Percentiles rank a stretch among this genome's conserved stretches.
Conservation (phyloP, 2,888 invertebrate genomes). For the Tiliacea citrago region DNA sequence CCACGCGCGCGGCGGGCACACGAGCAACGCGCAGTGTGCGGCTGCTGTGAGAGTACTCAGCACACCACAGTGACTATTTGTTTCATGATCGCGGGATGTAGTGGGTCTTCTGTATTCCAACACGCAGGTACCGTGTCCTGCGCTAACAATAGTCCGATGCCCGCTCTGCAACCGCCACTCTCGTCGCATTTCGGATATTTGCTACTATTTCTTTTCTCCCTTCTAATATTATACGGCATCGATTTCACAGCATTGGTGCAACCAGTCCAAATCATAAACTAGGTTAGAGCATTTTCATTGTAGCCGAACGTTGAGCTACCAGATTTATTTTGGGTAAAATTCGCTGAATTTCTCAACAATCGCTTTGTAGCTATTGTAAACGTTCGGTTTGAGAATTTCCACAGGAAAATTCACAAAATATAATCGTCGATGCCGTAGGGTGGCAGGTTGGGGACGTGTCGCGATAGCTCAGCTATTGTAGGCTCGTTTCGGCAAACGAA, state of each 20-base stretch:
- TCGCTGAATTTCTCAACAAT: constrained; percentile 30
- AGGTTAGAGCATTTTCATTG: constrained; percentile 50
- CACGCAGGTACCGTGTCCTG: not conserved
- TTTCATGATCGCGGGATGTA: not conserved
- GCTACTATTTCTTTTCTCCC: constrained; percentile 30
- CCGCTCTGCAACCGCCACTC: not conserved
- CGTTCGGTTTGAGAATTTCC: constrained; percentile 2
- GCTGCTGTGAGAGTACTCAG: not conserved
- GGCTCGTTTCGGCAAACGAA: constrained; percentile 39
- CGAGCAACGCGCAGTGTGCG: not conserved
- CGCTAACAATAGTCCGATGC: not conserved
- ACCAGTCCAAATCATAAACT: constrained; percentile 45
- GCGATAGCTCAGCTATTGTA: constrained; percentile 15
- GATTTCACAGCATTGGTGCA: constrained; percentile 36
- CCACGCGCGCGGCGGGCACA: not conserved
- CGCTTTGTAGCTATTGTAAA: constrained; percentile 21
- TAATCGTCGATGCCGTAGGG: not conserved
- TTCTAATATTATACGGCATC: constrained; percentile 37
- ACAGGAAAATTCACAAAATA: constrained; percentile 21
- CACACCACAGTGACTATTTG: not conserved
- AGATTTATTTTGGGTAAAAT: constrained; percentile 39
- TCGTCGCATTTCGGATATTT: constrained; percentile 18
- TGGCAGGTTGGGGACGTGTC: not conserved
- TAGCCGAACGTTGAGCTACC: constrained; percentile 24
- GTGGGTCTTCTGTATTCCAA: not conserved